Percentiles rank a stretch among this genome's conserved stretches.
These are phyloP conservation scores for Tenthredo notha DNA, from an alignment of 2,888 invertebrate species.

Conservation along the genomic window DNA sequence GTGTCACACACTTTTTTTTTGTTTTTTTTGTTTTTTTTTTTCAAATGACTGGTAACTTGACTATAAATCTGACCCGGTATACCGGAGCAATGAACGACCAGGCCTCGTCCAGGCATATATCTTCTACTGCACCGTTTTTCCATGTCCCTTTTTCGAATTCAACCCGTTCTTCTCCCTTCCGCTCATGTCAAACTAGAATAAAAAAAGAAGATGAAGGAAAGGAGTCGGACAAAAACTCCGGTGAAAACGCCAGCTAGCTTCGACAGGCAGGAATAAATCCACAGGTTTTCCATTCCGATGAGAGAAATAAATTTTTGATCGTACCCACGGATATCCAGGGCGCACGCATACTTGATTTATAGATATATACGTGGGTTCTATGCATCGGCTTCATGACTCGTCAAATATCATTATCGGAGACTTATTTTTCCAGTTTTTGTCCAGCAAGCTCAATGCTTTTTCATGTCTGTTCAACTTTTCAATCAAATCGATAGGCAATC, in stretches of 20 bases:
- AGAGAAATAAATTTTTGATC: slow-evolving; percentile 15
- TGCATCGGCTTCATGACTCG: not conserved
- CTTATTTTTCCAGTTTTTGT: not conserved
- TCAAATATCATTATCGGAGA: not conserved
- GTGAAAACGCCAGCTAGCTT: not conserved
- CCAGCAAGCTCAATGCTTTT: not conserved
- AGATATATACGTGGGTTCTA: not conserved
- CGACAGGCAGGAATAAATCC: slow-evolving; percentile 15
- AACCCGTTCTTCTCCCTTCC: not conserved
- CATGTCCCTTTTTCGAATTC: slow-evolving; percentile 2
- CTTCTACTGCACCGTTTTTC: not conserved
- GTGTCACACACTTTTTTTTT: slow-evolving; percentile 54
- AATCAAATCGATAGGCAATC: not conserved
- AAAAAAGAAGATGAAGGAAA: not conserved
- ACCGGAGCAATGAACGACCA: slow-evolving; percentile 3
- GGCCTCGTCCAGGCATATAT: not conserved
- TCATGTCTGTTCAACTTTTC: not conserved
- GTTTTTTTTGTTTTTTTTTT: slow-evolving; percentile 58
- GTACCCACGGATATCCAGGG: slow-evolving; percentile 18
- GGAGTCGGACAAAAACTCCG: slow-evolving; percentile 1
- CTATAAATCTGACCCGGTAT: slow-evolving; percentile 41
- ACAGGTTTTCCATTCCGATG: slow-evolving; percentile 13
- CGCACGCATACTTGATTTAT: not conserved
- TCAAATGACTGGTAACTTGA: slow-evolving; percentile 46
- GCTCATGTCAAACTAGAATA: not conserved